Conservation (phyloP, 2,888 invertebrate species). For the Drosophila emarginata region DNA sequence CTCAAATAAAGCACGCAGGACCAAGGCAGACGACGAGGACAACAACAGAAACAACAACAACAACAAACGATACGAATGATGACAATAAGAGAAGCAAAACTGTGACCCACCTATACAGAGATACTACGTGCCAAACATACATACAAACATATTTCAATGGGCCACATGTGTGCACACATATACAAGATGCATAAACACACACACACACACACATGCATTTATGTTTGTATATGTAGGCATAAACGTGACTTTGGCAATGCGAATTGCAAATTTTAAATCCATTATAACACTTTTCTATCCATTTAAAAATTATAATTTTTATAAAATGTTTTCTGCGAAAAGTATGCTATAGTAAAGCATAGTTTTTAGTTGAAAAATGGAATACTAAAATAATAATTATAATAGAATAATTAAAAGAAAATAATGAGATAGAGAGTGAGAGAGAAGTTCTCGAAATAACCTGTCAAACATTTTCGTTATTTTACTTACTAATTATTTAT, state of each 20-base stretch:
- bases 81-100: conserved; percentile 5
- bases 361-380: too few species aligned
- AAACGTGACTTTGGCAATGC: conserved; percentile 2
- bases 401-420: too few species aligned
- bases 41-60: conserved; percentile 13
- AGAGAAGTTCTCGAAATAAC: too few species aligned
- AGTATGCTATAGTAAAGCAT: neutral
- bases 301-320: neutral
- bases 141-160: too few species aligned
- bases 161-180: neutral
- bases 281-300: neutral
- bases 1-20: conserved; percentile 62
- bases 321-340: neutral
- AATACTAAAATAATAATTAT: too few species aligned
- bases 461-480: too few species aligned
- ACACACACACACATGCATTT: too few species aligned
- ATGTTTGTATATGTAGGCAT: neutral
- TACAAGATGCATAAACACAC: neutral
- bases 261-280: neutral
- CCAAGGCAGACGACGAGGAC: conserved; percentile 15
- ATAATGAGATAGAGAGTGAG: too few species aligned
- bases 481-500: too few species aligned
- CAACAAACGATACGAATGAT: conserved; percentile 10
- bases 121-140: neutral
- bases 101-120: conserved; percentile 5